phyloP scores from a whole-genome alignment of 1,140 invertebrate species.

The Holcopasites calliopsidis region DNA sequence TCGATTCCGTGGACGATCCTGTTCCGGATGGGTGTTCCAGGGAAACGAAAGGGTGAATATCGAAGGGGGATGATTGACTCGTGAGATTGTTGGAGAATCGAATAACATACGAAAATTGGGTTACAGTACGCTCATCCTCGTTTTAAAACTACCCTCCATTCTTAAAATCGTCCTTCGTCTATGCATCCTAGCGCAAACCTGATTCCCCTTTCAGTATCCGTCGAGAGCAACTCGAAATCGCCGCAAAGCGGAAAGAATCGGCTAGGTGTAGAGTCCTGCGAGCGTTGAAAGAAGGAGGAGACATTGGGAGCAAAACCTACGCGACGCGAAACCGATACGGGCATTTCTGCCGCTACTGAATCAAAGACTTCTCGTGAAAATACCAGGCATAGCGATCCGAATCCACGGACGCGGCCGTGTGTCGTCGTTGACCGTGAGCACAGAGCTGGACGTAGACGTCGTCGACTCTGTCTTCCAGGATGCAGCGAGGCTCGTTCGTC shows the following conservation, averaged over 20 bases:
- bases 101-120: too few relatives aligned
- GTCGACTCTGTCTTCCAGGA: slow-evolving; percentile 44
- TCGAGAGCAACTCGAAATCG: too few relatives aligned
- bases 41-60: neutral
- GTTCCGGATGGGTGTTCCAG: too few relatives aligned
- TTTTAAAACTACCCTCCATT: too few relatives aligned
- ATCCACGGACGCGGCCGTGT: slow-evolving; percentile 66
- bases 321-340: slow-evolving; percentile 70
- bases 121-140: too few relatives aligned
- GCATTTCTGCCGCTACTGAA: slow-evolving; percentile 74
- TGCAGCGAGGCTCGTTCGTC: slow-evolving; percentile 35
- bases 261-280: too few relatives aligned
- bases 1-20: neutral
- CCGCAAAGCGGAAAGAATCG: too few relatives aligned
- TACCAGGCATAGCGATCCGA: slow-evolving; percentile 76
- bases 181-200: too few relatives aligned
- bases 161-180: too few relatives aligned
- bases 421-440: slow-evolving; percentile 1
- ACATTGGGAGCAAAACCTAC: slow-evolving; percentile 63
- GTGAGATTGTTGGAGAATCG: too few relatives aligned
- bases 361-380: slow-evolving; percentile 76
- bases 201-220: too few relatives aligned
- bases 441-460: slow-evolving; percentile 9
- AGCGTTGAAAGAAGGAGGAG: too few relatives aligned
- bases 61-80: neutral